A percentile compares a stretch with the other conserved stretches of the same genome.
These are phyloP conservation scores for Ctenopoma kingsleyae DNA, from an alignment of 2,797 vertebrate genomes.

Conservation along the genomic window DNA sequence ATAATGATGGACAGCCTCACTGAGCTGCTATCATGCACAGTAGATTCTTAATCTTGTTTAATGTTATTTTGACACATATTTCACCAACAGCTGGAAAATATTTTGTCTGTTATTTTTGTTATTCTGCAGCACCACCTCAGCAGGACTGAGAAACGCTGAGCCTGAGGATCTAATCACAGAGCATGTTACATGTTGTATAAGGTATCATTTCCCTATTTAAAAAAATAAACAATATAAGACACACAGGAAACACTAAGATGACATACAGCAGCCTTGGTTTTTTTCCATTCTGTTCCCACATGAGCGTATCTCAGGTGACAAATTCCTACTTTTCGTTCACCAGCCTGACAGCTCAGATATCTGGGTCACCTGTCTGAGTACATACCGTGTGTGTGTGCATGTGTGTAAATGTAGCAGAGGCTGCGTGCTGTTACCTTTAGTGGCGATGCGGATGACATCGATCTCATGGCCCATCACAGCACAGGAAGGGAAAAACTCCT, in stretches of 20 bases:
- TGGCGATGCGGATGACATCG: slow-evolving; percentile 89
- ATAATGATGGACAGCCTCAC: not conserved
- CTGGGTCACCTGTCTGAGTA: slow-evolving; percentile 57
- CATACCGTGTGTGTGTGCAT: no score
- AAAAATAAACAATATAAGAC: not conserved
- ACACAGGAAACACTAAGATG: not conserved
- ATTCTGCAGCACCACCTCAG: not conserved
- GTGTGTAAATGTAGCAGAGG: not conserved
- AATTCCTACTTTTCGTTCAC: slow-evolving; percentile 36
- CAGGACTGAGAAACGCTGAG: no score
- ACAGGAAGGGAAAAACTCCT: slow-evolving; percentile 92
- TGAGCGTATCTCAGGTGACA: slow-evolving; percentile 49
- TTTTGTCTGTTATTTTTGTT: not conserved
- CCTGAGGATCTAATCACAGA: no score
- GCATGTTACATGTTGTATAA: not conserved
- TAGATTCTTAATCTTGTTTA: not conserved
- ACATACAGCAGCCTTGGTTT: slow-evolving; percentile 5
- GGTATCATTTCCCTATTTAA: not conserved
- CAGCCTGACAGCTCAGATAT: slow-evolving; percentile 59
- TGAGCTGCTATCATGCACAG: not conserved
- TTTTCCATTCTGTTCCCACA: slow-evolving; percentile 37
- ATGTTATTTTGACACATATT: not conserved
- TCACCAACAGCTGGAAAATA: no score
- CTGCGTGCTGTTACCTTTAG: slow-evolving; percentile 87
- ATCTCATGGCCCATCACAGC: slow-evolving; percentile 90